Conservation (phyloP, 1,140 invertebrate species). For the Drosophila bipectinata region DNA sequence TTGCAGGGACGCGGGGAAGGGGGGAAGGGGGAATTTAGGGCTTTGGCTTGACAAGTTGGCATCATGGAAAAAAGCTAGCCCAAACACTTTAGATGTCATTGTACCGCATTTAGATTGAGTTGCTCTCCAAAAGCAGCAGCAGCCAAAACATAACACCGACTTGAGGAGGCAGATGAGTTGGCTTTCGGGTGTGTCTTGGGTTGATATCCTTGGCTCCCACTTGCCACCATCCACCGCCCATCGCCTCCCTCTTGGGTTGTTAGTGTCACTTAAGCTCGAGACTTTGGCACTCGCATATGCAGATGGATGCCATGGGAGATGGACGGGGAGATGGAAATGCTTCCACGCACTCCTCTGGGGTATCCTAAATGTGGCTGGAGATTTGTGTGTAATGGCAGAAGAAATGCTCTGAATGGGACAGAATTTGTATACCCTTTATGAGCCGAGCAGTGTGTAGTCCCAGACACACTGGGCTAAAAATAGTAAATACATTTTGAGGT, state of each 20-base stretch:
- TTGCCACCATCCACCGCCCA: constrained; percentile 1
- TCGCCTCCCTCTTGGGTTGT: constrained; percentile 40
- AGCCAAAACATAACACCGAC: constrained; percentile 75
- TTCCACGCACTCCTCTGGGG: constrained; percentile 25
- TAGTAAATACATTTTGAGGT: background rate
- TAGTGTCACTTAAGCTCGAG: constrained; percentile 79
- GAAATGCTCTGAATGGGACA: constrained; percentile 3
- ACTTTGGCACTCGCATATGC: constrained; percentile 71
- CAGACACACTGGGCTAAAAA: background rate
- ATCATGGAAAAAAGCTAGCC: constrained; percentile 58
- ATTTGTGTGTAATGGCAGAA: constrained; percentile 31
- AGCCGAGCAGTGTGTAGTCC: background rate
- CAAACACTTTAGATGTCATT: constrained; percentile 81
- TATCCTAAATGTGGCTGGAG: constrained; percentile 34
- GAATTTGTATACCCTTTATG: constrained; percentile 16
- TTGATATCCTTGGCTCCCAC: constrained; percentile 1
- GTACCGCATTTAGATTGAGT: constrained; percentile 82
- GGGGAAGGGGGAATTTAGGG: constrained; percentile 12
- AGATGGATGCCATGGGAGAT: constrained; percentile 49
- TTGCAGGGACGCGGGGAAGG: too few species aligned
- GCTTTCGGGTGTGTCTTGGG: constrained; percentile 28
- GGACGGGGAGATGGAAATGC: constrained; percentile 21
- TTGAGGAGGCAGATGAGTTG: constrained; percentile 9
- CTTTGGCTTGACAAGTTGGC: constrained; percentile 45
- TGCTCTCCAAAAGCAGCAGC: constrained; percentile 57